Base-by-base conservation (phyloP, 1,140 invertebrate genomes). In the Conus ventricosus region DNA sequence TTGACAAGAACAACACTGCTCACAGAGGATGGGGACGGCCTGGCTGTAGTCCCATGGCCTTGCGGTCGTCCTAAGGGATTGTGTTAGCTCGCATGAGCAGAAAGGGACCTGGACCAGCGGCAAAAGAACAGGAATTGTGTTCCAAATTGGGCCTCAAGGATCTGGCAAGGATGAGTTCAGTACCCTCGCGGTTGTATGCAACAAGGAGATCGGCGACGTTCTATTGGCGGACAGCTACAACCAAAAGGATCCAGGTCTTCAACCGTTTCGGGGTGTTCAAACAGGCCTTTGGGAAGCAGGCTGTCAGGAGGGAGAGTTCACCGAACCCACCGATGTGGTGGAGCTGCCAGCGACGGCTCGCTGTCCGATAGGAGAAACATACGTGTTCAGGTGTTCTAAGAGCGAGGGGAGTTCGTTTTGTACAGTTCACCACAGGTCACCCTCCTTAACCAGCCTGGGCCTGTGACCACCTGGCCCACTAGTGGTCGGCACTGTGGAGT, bases 311-410 rank as follows among this genome's bases (percentile, higher is more conserved):
- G 92, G 91, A 63, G 89, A 94, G 84, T 94, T 95, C 81, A 88
- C 93, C 71, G 90, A 94, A 51, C 94, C 94, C 15, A 90, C 91
- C 23, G 94, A 91, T 53, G 91, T 95, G 10, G 85, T 90, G 11
- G 93, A 94, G 82, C 75, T 94, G 27, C 92, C 13, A 94, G 94
- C 90, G 92, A 4, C 91, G 93, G 76, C 71, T 99, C 84, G 97
- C 97, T 0, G 98, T 99, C 0, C 98, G 99, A 99, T 93, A 98
- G 98, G 0, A 96, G 98, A 85, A 99, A 99, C 95, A 97, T 98
- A 95, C 96, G 98, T 51, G 96, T 99, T 27, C 98, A 99, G 89
- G 82, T 89, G 0, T 87, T 89, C 63, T 51, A 86, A 39, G 83
- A 87, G 25, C 53, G 60, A 60, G 83, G 87, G 53, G 20, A 87